These are phyloP conservation scores for Petrophora chlorosata DNA, from an alignment of 2,888 invertebrate genomes.

Conservation along the genomic window DNA sequence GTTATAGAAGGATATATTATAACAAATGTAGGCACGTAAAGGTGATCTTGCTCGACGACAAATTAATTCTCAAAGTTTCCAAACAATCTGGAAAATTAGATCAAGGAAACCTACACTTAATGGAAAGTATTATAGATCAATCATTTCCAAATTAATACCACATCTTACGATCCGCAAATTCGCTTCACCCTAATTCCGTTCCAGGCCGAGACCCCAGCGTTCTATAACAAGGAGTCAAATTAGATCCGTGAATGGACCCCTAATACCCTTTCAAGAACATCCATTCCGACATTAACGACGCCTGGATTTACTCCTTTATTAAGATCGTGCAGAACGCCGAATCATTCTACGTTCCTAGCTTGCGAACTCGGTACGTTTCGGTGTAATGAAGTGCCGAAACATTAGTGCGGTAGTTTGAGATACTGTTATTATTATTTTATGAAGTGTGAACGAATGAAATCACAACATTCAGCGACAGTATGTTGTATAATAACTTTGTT, in stretches of 20 bases:
- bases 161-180: conserved; percentile 27
- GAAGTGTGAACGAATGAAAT: too few relatives aligned
- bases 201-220: conserved; percentile 35
- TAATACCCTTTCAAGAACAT: conserved; percentile 51
- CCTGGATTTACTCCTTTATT: conserved; percentile 50
- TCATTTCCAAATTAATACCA: conserved; percentile 18
- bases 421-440: too few relatives aligned
- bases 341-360: conserved; percentile 1
- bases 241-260: conserved; percentile 51
- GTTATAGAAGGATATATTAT: too few relatives aligned
- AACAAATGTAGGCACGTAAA: too few relatives aligned
- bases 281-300: conserved; percentile 50
- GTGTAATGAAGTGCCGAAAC: neutral
- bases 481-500: too few relatives aligned
- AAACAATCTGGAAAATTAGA: too few relatives aligned
- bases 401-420: too few relatives aligned
- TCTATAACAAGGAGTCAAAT: conserved; percentile 52
- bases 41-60: too few relatives aligned
- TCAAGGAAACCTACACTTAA: too few relatives aligned
- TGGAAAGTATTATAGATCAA: conserved; percentile 14
- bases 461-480: too few relatives aligned
- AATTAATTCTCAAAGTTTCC: too few relatives aligned
- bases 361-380: neutral
- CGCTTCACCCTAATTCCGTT: conserved; percentile 31
- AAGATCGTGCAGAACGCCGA: conserved; percentile 28